These are phyloP conservation scores for Carettochelys insculpta DNA, from an alignment of 2,113 vertebrate species.

Conservation along the genomic window DNA sequence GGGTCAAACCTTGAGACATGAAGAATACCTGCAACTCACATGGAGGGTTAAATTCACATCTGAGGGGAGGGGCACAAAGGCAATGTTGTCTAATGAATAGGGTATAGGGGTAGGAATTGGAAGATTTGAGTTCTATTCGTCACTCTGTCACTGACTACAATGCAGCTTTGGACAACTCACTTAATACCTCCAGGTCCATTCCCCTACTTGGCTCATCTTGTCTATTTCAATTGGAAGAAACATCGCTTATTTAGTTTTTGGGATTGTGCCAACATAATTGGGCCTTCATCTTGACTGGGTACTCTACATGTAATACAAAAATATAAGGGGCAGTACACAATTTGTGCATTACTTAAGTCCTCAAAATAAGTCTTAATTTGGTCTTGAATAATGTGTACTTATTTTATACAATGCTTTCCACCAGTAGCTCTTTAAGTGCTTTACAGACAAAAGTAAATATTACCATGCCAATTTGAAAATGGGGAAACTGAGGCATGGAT, in stretches of 20 bases:
- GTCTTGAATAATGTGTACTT: background rate
- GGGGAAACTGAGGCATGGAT: background rate
- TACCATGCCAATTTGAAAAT: background rate
- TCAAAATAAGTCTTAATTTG: background rate
- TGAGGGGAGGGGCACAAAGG: background rate
- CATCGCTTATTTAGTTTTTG: background rate
- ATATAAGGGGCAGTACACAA: constrained; percentile 9
- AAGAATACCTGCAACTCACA: background rate
- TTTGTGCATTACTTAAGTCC: constrained; percentile 8
- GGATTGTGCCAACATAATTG: background rate
- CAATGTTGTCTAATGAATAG: background rate
- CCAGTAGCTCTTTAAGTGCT: constrained; percentile 18
- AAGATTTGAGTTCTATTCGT: background rate
- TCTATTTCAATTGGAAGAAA: background rate
- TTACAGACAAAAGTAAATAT: background rate
- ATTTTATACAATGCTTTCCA: background rate
- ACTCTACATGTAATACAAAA: background rate
- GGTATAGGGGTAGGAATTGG: background rate
- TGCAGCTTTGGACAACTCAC: background rate
- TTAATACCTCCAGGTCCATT: background rate
- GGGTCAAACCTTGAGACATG: background rate
- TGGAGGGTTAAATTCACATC: background rate
- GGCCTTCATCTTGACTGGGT: constrained; percentile 32
- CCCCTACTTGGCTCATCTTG: background rate
- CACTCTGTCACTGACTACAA: background rate